Base-by-base conservation (phyloP, 2,113 vertebrate species). In the Ornithorhynchus anatinus region DNA sequence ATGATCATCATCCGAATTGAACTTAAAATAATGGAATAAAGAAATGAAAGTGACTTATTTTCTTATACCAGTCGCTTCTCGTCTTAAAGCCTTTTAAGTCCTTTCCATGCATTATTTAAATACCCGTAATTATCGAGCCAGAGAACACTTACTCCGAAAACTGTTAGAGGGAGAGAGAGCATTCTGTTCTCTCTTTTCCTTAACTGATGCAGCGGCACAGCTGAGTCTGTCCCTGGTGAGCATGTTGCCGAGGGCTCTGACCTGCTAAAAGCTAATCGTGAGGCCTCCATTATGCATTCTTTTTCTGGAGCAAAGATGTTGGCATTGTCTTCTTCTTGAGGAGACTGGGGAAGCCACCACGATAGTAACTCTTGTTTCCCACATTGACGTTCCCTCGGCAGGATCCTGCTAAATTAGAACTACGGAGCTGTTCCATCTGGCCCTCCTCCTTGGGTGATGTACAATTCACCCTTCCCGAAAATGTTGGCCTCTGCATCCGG, bases 381-480 rank as follows among this genome's bases (percentile, higher is more conserved):
- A 77, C 4, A 45, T 51, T 40, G 27, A 56, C 80, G 44, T 47
- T n/a, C n/a, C n/a, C 32, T 57, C 37, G 44, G 9, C 2, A 3
- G 69, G 72, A 62, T 71, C 62, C 63, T 75, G 23, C 0, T 0
- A 68, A 20, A 8, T 47, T 3, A 22, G 70, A 75, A 69, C 79
- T 60, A 57, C 20, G 45, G 54, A 57, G 23, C 8, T 65, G 45
- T 37, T 75, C 86, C 81, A 36, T 77, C 48, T 74, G 66, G 13
- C 1, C 2, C 22, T 53, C 38, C 44, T 27, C 57, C 73, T 3
- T 58, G 63, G 66, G 50, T 51, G 56, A 53, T 86, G 19, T 39
- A 79, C 85, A 82, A 86, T 89, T 84, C 63, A 83, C 67, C 75
- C 68, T 74, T 72, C 45, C 61, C 65, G 60, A 75, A 79, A 83